Conservation (phyloP, 2,888 invertebrate species). For the Phortica magna region DNA sequence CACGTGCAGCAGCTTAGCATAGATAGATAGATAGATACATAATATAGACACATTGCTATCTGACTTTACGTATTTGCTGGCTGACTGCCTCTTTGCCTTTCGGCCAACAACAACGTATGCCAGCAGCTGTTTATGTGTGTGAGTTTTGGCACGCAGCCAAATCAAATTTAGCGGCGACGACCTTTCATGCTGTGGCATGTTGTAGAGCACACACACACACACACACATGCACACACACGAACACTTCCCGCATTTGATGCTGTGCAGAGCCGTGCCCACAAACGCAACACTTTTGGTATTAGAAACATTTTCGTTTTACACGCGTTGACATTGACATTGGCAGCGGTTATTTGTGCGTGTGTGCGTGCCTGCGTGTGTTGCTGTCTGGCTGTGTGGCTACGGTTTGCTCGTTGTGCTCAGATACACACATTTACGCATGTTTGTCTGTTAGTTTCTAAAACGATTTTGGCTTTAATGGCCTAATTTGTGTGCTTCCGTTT, state of each 20-base stretch:
- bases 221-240: background rate
- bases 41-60: conserved; percentile 17
- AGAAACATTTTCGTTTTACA: conserved; percentile 62
- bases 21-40: background rate
- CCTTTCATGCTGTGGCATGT: conserved; percentile 27
- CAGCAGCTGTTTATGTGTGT: conserved; percentile 46
- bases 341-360: conserved; percentile 17
- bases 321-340: conserved; percentile 69
- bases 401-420: background rate
- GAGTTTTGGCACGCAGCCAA: conserved; percentile 67
- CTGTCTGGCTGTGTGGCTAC: background rate
- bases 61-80: background rate
- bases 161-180: conserved; percentile 38
- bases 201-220: background rate
- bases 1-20: background rate
- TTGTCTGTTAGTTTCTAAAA: conserved; percentile 11
- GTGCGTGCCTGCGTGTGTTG: background rate
- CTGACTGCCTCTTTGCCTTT: conserved; percentile 14
- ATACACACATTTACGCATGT: background rate
- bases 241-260: conserved; percentile 23
- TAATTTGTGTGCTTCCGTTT: conserved; percentile 7
- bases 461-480: conserved; percentile 18
- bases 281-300: conserved; percentile 47
- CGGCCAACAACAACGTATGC: conserved; percentile 10
- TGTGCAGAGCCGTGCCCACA: conserved; percentile 26